These are phyloP conservation scores for Drosophila borborema DNA, from an alignment of 2,888 invertebrate species.

Conservation along the genomic window DNA sequence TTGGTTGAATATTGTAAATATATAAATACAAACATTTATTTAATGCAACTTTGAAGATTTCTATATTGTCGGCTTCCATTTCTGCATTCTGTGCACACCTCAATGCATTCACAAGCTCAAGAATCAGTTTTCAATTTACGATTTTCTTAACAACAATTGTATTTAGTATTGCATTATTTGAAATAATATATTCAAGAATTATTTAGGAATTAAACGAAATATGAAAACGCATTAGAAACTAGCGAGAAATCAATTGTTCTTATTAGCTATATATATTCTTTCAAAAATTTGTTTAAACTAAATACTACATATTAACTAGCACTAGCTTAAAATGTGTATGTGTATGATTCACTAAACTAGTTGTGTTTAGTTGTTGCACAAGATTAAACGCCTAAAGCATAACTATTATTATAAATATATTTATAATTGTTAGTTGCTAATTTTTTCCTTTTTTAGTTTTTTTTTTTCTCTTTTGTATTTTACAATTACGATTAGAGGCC, in stretches of 20 bases:
- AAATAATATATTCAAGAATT: conserved; percentile 53
- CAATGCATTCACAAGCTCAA: conserved; percentile 31
- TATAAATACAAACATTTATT: not conserved
- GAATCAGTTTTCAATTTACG: conserved; percentile 24
- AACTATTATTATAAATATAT: conserved; percentile 51
- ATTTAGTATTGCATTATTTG: conserved; percentile 73
- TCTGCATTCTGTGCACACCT: conserved; percentile 7
- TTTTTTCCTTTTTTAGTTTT: conserved; percentile 28
- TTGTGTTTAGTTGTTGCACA: conserved; percentile 63
- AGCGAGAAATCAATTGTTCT: conserved; percentile 67
- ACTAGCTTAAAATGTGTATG: conserved; percentile 70
- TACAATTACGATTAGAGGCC: conserved; percentile 66
- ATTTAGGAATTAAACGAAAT: conserved; percentile 47
- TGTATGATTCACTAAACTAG: conserved; percentile 66
- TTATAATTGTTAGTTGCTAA: conserved; percentile 68
- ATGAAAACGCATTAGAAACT: conserved; percentile 51
- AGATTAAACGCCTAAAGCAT: conserved; percentile 77
- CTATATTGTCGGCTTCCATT: conserved; percentile 29
- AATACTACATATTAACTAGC: conserved; percentile 54
- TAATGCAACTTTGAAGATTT: not conserved
- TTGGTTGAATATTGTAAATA: not conserved
- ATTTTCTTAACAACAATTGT: conserved; percentile 66
- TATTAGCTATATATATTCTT: conserved; percentile 61
- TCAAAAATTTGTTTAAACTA: conserved; percentile 65
- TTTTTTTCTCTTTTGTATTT: conserved; percentile 44